Conservation (phyloP, 53 echinoderm and acorn worm species). For the Henricia sp. region DNA sequence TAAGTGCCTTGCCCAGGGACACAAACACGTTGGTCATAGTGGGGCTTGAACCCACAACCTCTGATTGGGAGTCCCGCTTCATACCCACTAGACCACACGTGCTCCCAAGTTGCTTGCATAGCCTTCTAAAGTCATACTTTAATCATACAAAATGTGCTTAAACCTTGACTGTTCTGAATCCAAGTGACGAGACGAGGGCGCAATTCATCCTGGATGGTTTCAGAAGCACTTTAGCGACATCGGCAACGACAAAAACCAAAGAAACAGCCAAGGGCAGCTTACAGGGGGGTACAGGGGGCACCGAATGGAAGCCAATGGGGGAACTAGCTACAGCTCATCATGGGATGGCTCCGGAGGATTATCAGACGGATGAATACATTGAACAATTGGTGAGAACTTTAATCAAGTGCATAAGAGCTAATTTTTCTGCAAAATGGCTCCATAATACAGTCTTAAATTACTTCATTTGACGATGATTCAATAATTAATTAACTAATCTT, state of each 20-base stretch:
- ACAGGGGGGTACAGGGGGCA: background rate
- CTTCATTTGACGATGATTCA: too few relatives aligned
- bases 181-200: constrained; percentile 86
- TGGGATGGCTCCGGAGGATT: constrained; percentile 59
- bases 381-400: constrained; percentile 72
- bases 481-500: background rate
- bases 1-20: too few relatives aligned
- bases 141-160: too few relatives aligned
- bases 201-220: constrained; percentile 84
- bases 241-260: too few relatives aligned
- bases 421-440: too few relatives aligned
- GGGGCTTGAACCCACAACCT: too few relatives aligned
- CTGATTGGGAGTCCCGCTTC: too few relatives aligned
- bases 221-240: constrained; percentile 48
- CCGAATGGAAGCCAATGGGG: background rate
- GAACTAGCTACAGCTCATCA: background rate
- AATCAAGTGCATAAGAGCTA: background rate
- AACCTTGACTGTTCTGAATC: constrained; percentile 26
- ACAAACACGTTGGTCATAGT: too few relatives aligned
- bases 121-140: background rate
- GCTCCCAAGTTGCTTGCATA: too few relatives aligned
- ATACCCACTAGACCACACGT: too few relatives aligned
- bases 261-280: too few relatives aligned
- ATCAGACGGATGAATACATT: constrained; percentile 79
- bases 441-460: too few relatives aligned